Evolutionary conservation across 1,140 invertebrate genomes (phyloP).

Genomic region (Periplaneta americana): DNA sequence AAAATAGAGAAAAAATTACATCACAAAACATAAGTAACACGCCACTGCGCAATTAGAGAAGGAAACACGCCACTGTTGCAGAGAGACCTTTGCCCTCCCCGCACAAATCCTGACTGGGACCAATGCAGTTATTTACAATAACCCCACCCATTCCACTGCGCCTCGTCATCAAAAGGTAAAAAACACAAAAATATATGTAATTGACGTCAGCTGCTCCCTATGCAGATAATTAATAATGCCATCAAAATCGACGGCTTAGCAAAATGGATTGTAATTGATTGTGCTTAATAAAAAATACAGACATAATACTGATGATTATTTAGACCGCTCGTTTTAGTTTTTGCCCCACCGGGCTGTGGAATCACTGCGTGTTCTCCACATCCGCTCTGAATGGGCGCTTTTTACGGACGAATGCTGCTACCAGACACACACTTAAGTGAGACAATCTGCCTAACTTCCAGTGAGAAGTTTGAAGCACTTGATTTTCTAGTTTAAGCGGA

Average conservation of each 20-base stretch:
- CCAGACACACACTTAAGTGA: too few relatives aligned
- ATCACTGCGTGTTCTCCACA: too few relatives aligned
- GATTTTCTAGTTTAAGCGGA: too few relatives aligned
- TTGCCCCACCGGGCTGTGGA: background rate
- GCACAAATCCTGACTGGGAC: background rate
- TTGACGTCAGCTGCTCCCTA: background rate
- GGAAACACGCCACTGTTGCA: background rate
- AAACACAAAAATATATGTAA: background rate
- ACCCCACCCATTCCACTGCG: background rate
- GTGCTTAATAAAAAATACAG: background rate
- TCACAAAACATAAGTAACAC: background rate
- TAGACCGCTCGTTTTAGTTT: background rate
- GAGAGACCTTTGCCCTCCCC: background rate
- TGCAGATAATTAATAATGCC: background rate
- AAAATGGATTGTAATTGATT: background rate
- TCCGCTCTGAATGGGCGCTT: too few relatives aligned
- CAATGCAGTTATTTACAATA: background rate
- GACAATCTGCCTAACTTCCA: too few relatives aligned
- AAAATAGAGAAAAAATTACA: slow-evolving; percentile 23
- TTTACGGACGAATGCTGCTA: too few relatives aligned
- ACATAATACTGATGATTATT: too few relatives aligned
- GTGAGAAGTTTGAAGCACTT: too few relatives aligned
- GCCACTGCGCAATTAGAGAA: background rate
- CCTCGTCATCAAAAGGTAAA: background rate
- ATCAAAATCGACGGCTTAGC: background rate